phyloP scores from a whole-genome alignment of 2,113 vertebrate genomes.

The Callaeas wilsoni region DNA sequence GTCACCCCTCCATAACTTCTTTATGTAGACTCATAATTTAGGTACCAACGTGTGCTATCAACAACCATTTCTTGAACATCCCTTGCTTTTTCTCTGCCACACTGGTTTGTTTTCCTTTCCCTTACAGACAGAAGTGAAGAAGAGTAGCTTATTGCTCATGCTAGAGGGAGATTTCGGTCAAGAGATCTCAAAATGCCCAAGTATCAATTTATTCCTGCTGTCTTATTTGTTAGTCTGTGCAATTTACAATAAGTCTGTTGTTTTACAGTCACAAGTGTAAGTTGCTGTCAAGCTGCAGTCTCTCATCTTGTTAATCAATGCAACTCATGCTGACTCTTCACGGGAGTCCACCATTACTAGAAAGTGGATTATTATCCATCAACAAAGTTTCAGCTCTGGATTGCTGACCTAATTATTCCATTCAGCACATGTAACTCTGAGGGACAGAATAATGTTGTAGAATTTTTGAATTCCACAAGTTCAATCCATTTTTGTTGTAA shows the following conservation, averaged over 20 bases:
- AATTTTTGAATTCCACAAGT: background rate
- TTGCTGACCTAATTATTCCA: conserved; percentile 8
- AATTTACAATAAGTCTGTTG: background rate
- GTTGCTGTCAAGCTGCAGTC: background rate
- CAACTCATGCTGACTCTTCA: background rate
- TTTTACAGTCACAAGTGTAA: background rate
- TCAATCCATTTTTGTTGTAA: background rate
- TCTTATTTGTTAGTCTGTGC: background rate
- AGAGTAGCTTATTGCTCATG: background rate
- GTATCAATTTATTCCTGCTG: background rate
- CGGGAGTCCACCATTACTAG: background rate
- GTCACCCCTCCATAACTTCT: background rate
- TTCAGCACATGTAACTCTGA: background rate
- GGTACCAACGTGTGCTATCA: background rate
- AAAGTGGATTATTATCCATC: background rate
- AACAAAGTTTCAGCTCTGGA: background rate
- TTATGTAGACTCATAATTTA: background rate
- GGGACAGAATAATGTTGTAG: background rate
- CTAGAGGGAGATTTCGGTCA: background rate
- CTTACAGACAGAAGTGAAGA: background rate
- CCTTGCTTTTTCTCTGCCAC: background rate
- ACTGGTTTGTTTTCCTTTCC: background rate
- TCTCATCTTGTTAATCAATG: conserved; percentile 3
- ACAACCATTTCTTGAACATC: background rate
- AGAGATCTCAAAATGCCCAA: background rate